Conservation (phyloP, 2,888 invertebrate species). For the Cordilura impudica region DNA sequence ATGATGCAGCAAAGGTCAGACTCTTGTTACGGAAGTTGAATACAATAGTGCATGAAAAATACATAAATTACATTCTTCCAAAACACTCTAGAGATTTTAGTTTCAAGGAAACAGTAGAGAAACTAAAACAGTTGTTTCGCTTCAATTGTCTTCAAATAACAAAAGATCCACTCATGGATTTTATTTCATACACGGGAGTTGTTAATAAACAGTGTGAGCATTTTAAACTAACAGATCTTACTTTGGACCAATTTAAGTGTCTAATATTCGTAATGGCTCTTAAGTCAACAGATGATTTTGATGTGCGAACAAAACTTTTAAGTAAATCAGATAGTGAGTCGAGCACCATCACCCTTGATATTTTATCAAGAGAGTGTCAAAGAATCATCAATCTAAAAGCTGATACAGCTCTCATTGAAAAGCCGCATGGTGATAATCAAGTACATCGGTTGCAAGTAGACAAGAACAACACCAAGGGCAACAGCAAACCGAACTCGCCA, state of each 20-base stretch:
- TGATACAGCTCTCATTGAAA: constrained; percentile 58
- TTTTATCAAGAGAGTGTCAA: constrained; percentile 58
- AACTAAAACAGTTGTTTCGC: constrained; percentile 51
- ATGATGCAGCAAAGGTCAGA: constrained; percentile 57
- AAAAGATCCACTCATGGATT: constrained; percentile 51
- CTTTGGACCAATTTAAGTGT: constrained; percentile 59
- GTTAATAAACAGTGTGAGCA: too few relatives aligned
- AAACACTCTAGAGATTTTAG: constrained; percentile 42
- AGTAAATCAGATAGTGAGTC: constrained; percentile 53
- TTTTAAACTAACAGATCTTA: constrained; percentile 54
- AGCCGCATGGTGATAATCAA: constrained; percentile 20
- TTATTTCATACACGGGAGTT: constrained; percentile 46
- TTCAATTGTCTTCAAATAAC: too few relatives aligned
- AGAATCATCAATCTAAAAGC: too few relatives aligned
- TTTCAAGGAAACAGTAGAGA: constrained; percentile 42
- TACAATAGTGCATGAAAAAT: constrained; percentile 37
- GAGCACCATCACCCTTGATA: constrained; percentile 46
- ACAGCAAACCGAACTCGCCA: constrained; percentile 46
- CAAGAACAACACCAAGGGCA: constrained; percentile 23
- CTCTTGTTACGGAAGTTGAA: constrained; percentile 50
- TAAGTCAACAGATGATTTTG: too few relatives aligned
- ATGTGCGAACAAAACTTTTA: too few relatives aligned
- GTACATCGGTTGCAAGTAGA: constrained; percentile 3
- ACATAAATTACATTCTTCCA: constrained; percentile 56
- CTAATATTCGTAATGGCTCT: too few relatives aligned